phyloP scores from a whole-genome alignment of 2,113 vertebrate genomes.

The Buteo buteo region DNA sequence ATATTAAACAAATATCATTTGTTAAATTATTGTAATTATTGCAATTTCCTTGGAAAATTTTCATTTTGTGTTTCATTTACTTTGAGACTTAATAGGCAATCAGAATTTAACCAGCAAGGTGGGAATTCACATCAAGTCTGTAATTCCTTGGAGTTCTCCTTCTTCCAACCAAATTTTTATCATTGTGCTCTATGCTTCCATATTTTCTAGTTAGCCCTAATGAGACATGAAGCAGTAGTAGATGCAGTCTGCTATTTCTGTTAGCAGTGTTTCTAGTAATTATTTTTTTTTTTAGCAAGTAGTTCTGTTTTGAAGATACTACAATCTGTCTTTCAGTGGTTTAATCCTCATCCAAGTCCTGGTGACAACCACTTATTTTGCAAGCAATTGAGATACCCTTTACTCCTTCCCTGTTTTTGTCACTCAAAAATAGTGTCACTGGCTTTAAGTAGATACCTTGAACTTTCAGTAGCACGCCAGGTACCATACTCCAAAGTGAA shows the following conservation, averaged over 20 bases:
- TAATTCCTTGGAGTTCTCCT: background rate
- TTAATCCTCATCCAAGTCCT: background rate
- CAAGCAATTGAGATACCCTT: background rate
- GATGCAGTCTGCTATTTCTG: background rate
- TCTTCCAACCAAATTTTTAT: background rate
- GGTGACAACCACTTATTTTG: background rate
- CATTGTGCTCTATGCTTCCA: background rate
- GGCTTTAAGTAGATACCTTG: background rate
- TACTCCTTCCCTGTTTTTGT: background rate
- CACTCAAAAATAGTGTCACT: background rate
- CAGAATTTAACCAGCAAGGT: background rate
- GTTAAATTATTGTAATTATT: background rate
- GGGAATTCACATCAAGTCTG: background rate
- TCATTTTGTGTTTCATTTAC: background rate
- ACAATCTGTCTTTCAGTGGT: background rate
- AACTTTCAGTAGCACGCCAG: background rate
- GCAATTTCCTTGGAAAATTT: background rate
- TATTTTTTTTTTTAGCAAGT: background rate
- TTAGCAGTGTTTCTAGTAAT: background rate
- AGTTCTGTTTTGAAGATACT: background rate
- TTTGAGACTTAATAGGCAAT: background rate
- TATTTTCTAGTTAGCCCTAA: background rate
- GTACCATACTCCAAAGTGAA: background rate
- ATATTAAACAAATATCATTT: background rate
- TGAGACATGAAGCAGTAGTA: background rate